Evolutionary conservation across 1,140 invertebrate species (phyloP), one percentile per base, ranked within the genome.

Genomic region (Drosophila persimilis): DNA sequence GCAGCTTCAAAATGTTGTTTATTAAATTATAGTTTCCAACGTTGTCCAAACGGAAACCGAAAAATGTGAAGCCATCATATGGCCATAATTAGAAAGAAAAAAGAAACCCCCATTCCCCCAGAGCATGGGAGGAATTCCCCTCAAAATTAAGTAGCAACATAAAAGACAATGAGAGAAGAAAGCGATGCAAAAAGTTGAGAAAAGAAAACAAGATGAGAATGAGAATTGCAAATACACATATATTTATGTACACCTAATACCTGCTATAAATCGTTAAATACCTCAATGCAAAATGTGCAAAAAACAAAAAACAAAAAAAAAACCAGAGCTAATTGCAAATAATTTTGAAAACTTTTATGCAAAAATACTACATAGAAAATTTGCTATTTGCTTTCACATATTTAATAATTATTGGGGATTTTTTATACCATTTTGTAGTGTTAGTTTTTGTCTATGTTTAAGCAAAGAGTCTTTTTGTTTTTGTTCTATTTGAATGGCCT

Each of bases 131-230:
- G 44, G 56, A 72, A 62, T 62, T 52, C 67, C 67, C 50, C 48
- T 57, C 35, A 72, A 54, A 55, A 72, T 53, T 60, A 60, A 69
- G 15, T 53, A 72, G 69, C 67, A 72, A 48, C 55, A 62, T 3
- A 71, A 72, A 72, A 72, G 66, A 72, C 67, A 72, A 72, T 54
- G 50, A 51, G 56, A 11, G 63, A 71, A 71, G 65, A 71, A 70
- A 71, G 67, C 67, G 53, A 48, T 26, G 53, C 51, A 26, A 20
- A 17, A 24, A 26, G 48, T 50, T 50, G 17, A 11, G 17, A 24
- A 24, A 11, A 26, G 7, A 20, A 15, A 35, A 41, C 15, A 6
- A 31, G n/a, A 43, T 22, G 39, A 24, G 26, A 41, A 7, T 31
- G 53, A 46, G 22, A 48, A 73, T 60, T 48, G 70, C 47, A 71